These are phyloP conservation scores for Connochaetes taurinus DNA, from an alignment of 2,113 vertebrate species.

Conservation along the genomic window DNA sequence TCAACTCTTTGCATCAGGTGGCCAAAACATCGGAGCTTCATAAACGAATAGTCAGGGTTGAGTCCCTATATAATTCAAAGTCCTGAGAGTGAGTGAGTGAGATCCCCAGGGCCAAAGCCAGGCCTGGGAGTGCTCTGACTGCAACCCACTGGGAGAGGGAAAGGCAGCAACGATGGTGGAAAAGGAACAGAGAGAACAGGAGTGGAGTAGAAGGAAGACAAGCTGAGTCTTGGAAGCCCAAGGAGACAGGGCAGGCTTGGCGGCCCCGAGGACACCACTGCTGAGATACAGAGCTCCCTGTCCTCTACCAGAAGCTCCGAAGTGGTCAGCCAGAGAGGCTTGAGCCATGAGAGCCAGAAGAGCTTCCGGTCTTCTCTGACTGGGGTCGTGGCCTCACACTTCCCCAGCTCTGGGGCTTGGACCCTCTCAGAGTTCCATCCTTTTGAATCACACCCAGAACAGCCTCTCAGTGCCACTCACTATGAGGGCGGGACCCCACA, in stretches of 20 bases:
- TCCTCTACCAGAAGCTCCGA: not conserved
- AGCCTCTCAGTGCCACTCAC: not conserved
- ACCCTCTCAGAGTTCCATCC: not conserved
- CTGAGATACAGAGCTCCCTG: not conserved
- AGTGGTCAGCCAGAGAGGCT: not conserved
- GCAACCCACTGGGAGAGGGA: rapidly evolving
- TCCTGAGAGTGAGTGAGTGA: not conserved
- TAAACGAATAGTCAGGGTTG: not conserved
- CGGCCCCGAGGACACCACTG: not conserved
- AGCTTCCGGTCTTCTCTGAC: not conserved
- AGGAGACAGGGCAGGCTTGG: not conserved
- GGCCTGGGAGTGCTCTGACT: no score
- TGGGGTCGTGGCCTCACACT: rapidly evolving
- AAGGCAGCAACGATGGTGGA: not conserved
- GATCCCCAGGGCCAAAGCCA: not conserved
- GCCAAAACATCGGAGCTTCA: not conserved
- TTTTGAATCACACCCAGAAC: rapidly evolving
- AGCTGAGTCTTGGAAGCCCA: not conserved
- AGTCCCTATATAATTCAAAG: not conserved
- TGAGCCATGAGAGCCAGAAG: rapidly evolving
- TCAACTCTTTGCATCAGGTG: not conserved
- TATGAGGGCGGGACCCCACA: rapidly evolving
- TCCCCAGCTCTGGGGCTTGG: no score
- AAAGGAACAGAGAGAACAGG: no score
- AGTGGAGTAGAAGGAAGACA: not conserved